Base-by-base conservation (phyloP, 2,888 invertebrate genomes). In the Stegana nigrithorax region DNA sequence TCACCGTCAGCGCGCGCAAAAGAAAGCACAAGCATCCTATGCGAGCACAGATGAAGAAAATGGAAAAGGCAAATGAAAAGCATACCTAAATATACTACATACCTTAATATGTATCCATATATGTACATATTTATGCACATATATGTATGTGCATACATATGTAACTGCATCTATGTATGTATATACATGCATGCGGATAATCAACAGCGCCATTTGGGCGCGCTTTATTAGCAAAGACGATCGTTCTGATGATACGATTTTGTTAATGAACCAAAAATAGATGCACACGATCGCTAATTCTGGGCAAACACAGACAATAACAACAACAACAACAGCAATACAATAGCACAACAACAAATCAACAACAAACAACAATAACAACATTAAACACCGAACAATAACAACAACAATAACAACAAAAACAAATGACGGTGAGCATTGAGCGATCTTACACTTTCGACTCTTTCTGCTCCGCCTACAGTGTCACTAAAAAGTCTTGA, bases 221-320 rank as follows among this genome's bases (percentile, higher is more conserved):
- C 69, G 75, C 68, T 72, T 76, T 80, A 80, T 78, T 78, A 78
- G 77, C 77, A 69, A 45, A 67, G 71, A 69, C 67, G 70, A 70
- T 73, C 70, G 69, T 62, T 67, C 65, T 65, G 73, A 73, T 69
- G 74, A 78, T 75, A 76, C 73, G 72, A 75, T 67, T 75, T 75
- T 62, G 73, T 75, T 78, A 77, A 77, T 75, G 77, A 78, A 75
- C 78, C 77, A 73, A 78, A 78, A 79, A 78, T 78, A 78, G 79
- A 74, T 72, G 68, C 70, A 68, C 68, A 62, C 68, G 72, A 75
- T 73, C 66, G 67, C 60, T 36, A 27, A 55, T 55, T 36, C 53
- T 55, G 53, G 53, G 23, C 32, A 55, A 32, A 26, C 8, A 23
- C 4, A n/a, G n/a, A 23, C 47, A 21, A 36, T n/a, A 36, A 36